These are phyloP conservation scores for Diaperis boleti DNA, from an alignment of 2,888 invertebrate species.

Conservation along the genomic window DNA sequence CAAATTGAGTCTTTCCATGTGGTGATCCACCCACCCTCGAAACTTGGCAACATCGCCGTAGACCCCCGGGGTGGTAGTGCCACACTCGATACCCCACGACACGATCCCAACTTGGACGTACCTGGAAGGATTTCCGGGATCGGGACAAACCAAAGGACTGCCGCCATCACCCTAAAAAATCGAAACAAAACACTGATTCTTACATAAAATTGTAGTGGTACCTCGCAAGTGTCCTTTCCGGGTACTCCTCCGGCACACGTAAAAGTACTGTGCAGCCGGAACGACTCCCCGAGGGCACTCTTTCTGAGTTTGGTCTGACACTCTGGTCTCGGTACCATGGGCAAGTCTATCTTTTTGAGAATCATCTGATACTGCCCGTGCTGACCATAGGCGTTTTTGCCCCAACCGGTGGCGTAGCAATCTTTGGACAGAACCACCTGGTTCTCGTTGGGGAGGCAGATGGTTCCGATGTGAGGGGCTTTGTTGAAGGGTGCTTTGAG, in stretches of 20 bases:
- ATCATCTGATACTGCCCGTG: constrained; percentile 74
- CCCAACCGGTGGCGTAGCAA: constrained; percentile 83
- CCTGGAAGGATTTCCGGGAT: constrained; percentile 69
- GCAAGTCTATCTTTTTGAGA: constrained; percentile 78
- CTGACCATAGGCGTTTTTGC: constrained; percentile 64
- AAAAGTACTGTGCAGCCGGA: constrained; percentile 75
- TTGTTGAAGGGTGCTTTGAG: constrained; percentile 61
- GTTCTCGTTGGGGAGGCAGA: background rate
- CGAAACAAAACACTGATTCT: background rate
- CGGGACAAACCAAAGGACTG: constrained; percentile 80
- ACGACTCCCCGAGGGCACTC: constrained; percentile 74
- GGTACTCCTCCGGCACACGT: constrained; percentile 68
- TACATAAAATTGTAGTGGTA: constrained; percentile 49
- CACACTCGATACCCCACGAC: constrained; percentile 92
- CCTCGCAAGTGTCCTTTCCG: constrained; percentile 78
- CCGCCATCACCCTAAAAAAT: constrained; percentile 70
- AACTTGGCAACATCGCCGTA: constrained; percentile 80
- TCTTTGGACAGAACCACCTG: background rate
- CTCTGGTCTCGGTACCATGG: constrained; percentile 71
- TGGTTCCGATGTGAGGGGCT: background rate
- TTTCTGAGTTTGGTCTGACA: constrained; percentile 73
- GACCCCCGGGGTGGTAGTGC: constrained; percentile 80
- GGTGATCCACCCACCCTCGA: constrained; percentile 79
- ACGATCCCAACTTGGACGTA: constrained; percentile 85
- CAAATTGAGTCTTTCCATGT: constrained; percentile 65